Conservation (phyloP, 1,140 invertebrate genomes). For the Cotesia glomerata region DNA sequence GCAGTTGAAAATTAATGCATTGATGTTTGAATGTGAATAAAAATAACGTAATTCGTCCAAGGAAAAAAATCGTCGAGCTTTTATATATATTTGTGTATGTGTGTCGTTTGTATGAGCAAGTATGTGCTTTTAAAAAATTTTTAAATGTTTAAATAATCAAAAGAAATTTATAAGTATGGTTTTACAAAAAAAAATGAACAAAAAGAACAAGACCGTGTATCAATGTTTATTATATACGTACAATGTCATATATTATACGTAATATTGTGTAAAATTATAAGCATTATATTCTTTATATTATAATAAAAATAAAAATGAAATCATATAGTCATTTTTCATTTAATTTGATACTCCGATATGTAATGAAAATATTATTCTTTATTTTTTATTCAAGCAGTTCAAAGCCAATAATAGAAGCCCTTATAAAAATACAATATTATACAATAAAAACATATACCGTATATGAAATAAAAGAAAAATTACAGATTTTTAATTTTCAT, state of each 20-base stretch:
- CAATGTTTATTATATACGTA: conserved; percentile 40
- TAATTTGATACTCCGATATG: not conserved
- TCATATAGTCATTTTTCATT: not conserved
- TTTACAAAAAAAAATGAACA: conserved; percentile 26
- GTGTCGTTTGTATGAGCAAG: conserved; percentile 44
- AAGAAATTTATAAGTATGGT: no score
- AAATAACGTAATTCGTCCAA: conserved; percentile 51
- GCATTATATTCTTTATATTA: conserved; percentile 55
- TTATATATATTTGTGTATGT: conserved; percentile 8
- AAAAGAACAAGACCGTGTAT: conserved; percentile 34
- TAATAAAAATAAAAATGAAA: conserved; percentile 37
- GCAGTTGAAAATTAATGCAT: not conserved
- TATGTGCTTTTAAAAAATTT: conserved; percentile 8
- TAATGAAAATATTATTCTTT: not conserved
- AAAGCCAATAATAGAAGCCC: no score
- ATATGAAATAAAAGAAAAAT: no score
- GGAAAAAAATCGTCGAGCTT: conserved; percentile 55
- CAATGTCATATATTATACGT: conserved; percentile 46
- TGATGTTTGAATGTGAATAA: conserved; percentile 11
- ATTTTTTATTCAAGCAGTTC: no score
- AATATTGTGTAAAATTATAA: conserved; percentile 54
- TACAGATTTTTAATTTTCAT: no score
- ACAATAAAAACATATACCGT: no score
- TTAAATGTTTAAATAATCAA: no score
- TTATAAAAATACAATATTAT: no score